Percentiles rank a stretch among this genome's conserved stretches.
phyloP scores from a whole-genome alignment of 2,797 vertebrate genomes.

The Melanogrammus aeglefinus region DNA sequence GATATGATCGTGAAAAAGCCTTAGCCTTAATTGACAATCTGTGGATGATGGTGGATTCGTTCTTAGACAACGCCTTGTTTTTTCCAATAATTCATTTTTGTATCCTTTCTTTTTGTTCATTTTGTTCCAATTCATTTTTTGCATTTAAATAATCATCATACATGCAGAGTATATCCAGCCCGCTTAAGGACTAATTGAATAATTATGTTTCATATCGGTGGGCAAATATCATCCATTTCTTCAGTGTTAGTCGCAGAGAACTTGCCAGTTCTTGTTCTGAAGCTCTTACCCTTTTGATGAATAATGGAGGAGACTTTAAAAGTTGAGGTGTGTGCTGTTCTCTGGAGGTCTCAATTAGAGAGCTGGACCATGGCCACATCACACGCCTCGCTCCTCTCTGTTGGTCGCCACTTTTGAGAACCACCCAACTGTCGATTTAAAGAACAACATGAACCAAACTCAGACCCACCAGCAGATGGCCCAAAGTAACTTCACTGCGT shows the following conservation, averaged over 20 bases:
- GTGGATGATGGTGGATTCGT: slow-evolving; percentile 1
- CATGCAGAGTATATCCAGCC: not conserved
- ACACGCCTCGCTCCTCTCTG: slow-evolving; percentile 70
- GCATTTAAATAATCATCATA: slow-evolving; percentile 3
- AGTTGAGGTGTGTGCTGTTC: slow-evolving; percentile 69
- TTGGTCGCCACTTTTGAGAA: slow-evolving; percentile 77
- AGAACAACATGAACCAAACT: slow-evolving; percentile 75
- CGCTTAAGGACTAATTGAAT: slow-evolving; percentile 46
- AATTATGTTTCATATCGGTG: slow-evolving; percentile 58
- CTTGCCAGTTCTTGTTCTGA: slow-evolving; percentile 67
- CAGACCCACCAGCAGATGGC: slow-evolving; percentile 65
- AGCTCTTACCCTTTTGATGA: slow-evolving; percentile 70
- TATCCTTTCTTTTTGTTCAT: not conserved
- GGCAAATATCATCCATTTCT: slow-evolving; percentile 46
- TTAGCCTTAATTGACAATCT: not conserved
- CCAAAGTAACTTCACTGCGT: slow-evolving; percentile 65
- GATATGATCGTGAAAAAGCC: not conserved
- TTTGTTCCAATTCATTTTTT: slow-evolving; percentile 15
- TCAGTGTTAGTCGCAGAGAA: slow-evolving; percentile 51
- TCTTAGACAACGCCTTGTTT: not conserved
- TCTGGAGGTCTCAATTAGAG: slow-evolving; percentile 76
- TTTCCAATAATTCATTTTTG: not conserved
- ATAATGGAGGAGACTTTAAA: slow-evolving; percentile 77
- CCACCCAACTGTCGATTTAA: slow-evolving; percentile 78
- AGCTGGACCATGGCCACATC: slow-evolving; percentile 75